phyloP scores from a whole-genome alignment of 2,888 invertebrate species.

The Nomada ferruginata region DNA sequence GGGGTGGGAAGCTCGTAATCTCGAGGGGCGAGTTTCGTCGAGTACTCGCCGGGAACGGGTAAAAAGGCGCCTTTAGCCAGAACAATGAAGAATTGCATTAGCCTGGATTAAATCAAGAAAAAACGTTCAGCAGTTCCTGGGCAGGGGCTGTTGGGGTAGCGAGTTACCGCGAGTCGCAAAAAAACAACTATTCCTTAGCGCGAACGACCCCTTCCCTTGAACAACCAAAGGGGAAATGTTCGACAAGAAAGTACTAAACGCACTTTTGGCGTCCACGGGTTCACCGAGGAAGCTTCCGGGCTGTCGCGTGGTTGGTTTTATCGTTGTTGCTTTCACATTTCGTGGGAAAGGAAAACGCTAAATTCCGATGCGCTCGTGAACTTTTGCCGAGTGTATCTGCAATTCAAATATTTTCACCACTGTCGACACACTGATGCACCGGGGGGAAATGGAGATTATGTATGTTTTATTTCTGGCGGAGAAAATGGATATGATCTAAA shows the following conservation, averaged over 20 bases:
- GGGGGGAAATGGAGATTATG: constrained; percentile 6
- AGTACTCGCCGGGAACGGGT: constrained; percentile 45
- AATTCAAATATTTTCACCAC: constrained; percentile 54
- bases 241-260: neutral
- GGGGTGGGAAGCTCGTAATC: constrained; percentile 51
- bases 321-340: neutral
- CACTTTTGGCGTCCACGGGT: neutral
- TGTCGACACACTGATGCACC: neutral
- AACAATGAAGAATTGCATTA: constrained; percentile 68
- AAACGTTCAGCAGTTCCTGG: constrained; percentile 20
- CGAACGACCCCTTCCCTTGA: neutral
- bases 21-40: constrained; percentile 61
- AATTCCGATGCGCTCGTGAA: constrained; percentile 38
- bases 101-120: constrained; percentile 67
- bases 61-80: constrained; percentile 54
- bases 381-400: constrained; percentile 35
- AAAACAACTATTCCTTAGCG: constrained; percentile 17
- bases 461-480: too few relatives aligned
- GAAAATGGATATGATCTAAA: too few relatives aligned
- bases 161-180: constrained; percentile 43
- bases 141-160: neutral
- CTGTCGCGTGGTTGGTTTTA: neutral
- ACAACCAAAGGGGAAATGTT: neutral
- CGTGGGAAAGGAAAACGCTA: constrained; percentile 7
- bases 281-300: constrained; percentile 2